These are phyloP conservation scores for Rhabdornis inornatus DNA, from an alignment of 2,113 vertebrate genomes.

Conservation along the genomic window DNA sequence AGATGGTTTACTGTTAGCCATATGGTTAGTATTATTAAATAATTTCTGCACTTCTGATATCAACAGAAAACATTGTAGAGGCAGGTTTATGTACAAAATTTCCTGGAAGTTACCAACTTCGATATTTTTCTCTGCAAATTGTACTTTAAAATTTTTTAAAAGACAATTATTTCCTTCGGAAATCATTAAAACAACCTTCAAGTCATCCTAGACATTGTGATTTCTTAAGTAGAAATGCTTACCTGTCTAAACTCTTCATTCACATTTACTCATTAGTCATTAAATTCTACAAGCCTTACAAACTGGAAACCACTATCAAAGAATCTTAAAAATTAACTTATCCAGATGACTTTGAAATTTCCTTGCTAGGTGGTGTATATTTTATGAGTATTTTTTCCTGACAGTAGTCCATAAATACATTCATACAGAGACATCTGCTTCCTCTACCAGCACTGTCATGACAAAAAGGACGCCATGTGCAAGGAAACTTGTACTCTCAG, in stretches of 20 bases:
- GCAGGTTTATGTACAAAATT: not conserved
- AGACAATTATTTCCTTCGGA: not conserved
- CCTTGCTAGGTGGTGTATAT: not conserved
- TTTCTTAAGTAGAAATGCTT: not conserved
- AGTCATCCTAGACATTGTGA: not conserved
- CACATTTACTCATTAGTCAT: not conserved
- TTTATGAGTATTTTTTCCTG: not conserved
- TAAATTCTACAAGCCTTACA: not conserved
- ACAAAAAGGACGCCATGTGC: not conserved
- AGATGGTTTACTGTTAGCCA: not conserved
- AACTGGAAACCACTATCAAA: not conserved
- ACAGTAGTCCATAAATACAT: not conserved
- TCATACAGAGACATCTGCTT: not conserved
- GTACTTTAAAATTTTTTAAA: not conserved
- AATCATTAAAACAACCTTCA: not conserved
- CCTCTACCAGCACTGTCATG: not conserved
- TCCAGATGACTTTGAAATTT: not conserved
- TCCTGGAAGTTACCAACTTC: not conserved
- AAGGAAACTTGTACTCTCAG: not conserved
- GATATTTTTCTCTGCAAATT: not conserved
- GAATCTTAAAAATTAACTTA: not conserved
- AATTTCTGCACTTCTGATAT: not conserved
- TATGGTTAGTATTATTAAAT: not conserved
- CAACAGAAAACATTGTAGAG: not conserved
- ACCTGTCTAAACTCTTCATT: not conserved